phyloP scores from a whole-genome alignment of 2,113 vertebrate genomes.

The Cyphomyrus discorhynchus region DNA sequence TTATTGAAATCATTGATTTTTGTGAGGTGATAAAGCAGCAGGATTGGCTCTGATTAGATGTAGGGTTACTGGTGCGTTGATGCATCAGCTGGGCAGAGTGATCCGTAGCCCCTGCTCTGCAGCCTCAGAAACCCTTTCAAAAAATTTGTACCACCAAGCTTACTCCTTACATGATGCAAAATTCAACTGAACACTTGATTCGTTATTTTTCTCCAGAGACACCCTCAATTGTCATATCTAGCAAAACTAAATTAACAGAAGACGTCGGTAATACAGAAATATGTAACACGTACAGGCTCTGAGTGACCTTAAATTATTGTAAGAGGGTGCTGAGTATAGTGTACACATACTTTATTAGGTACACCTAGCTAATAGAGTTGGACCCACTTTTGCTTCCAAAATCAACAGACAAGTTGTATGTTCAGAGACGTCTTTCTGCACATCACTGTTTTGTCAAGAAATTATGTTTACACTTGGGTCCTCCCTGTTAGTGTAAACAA shows the following conservation, averaged over 20 bases:
- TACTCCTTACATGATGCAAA: background rate
- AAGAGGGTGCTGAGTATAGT: background rate
- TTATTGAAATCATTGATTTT: constrained; percentile 31
- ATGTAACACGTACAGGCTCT: background rate
- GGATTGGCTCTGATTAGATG: constrained; percentile 33
- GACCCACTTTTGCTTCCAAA: background rate
- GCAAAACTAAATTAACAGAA: background rate
- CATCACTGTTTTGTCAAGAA: background rate
- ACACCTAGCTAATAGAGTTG: background rate
- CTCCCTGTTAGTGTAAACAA: background rate
- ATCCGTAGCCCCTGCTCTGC: constrained; percentile 17
- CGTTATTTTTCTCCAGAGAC: background rate
- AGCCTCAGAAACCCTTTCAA: background rate
- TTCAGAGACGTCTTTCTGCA: background rate
- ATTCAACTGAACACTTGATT: background rate
- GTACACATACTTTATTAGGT: background rate
- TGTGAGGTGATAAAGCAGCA: constrained; percentile 27
- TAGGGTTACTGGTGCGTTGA: constrained; percentile 34
- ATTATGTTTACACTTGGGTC: background rate
- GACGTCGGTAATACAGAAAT: background rate
- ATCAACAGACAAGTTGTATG: background rate
- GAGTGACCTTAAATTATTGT: constrained; percentile 12
- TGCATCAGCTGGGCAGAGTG: constrained; percentile 27
- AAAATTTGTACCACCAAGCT: background rate
- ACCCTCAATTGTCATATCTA: background rate